Evolutionary conservation across 2,797 vertebrate genomes (phyloP), one percentile per base, ranked within the genome.

Genomic region (Acrocephalus scirpaceus): DNA sequence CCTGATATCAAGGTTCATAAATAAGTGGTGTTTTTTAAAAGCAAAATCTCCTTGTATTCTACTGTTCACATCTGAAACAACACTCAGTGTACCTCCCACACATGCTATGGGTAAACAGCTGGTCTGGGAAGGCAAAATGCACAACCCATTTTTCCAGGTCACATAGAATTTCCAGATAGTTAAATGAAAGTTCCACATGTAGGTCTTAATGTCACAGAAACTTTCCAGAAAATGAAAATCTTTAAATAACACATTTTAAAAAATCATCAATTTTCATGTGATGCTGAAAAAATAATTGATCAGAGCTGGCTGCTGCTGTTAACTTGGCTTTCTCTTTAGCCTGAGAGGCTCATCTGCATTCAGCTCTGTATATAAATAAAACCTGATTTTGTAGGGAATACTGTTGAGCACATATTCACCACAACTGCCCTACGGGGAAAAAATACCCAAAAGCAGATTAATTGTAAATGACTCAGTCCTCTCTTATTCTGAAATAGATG

Each of bases 251-350:
- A 40, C 18, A 30, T 92, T 87, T 86, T 36, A 13, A 61, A 92
- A 90, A 74, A 66, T 76, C 16, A 62, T 50, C 36, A 40, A 21
- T 88, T 91, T 93, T 69, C 51, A n/a, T 88, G 36, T 70, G 69
- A 26, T 86, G 60, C 56, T 94, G 60, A 50, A 80, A 91, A 96
- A 86, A 66, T 77, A 94, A 91, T 81, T 67, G 71, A 67, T 90
- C 69, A 69, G 82, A 92, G 88, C 48, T 89, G 74, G 47, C 51
- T 76, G 44, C 44, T 87, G 57, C 48, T 86, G 34, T 70, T 88
- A 61, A 72, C 40, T 91, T 27, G 14, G 36, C 40, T 53, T 82
- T 72, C 38, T 72, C 38, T 72, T 48, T 42, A 88, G 71, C 36
- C 38, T 42, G 44, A 74, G 67, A 78, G 9, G 25, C 64, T 80